Evolutionary conservation across 2,888 invertebrate species (phyloP).

Genomic region (Mellilla xanthometata): DNA sequence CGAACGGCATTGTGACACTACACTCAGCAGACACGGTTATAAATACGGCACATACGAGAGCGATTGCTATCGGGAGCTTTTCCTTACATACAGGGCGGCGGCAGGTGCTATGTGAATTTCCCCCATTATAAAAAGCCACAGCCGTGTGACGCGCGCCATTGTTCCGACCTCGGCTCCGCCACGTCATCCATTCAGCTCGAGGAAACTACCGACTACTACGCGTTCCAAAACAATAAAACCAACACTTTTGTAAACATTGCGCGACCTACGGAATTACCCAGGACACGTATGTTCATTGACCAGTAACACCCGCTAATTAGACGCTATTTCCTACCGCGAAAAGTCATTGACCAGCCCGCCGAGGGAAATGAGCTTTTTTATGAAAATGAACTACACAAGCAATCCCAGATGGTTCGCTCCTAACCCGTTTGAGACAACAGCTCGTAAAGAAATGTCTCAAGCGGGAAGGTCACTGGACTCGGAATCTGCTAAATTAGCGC

Average conservation of each 20-base stretch:
- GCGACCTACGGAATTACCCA: conserved; percentile 10
- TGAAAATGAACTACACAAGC: neutral
- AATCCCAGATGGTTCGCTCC: neutral
- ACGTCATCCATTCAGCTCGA: conserved; percentile 31
- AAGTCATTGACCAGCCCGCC: neutral
- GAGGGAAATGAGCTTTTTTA: neutral
- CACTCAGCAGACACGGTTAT: too few species aligned
- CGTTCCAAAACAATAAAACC: conserved; percentile 28
- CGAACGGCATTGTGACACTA: too few species aligned
- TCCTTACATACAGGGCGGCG: too few species aligned
- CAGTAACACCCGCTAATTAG: neutral
- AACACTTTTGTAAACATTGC: conserved; percentile 24
- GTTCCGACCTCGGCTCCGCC: conserved; percentile 22
- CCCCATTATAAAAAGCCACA: conserved; percentile 35
- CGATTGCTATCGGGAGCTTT: too few species aligned
- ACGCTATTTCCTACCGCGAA: neutral
- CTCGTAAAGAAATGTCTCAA: conserved; percentile 1
- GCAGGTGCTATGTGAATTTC: conserved; percentile 38
- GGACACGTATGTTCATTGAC: neutral
- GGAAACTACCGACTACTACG: conserved; percentile 22
- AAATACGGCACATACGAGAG: too few species aligned
- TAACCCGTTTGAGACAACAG: neutral
- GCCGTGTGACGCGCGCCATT: conserved; percentile 15
- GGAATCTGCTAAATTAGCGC: conserved; percentile 4
- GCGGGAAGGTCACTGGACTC: conserved; percentile 12